Evolutionary conservation across 2,888 invertebrate species (phyloP).

Genomic region (Chaetogeoica ovagalla): DNA sequence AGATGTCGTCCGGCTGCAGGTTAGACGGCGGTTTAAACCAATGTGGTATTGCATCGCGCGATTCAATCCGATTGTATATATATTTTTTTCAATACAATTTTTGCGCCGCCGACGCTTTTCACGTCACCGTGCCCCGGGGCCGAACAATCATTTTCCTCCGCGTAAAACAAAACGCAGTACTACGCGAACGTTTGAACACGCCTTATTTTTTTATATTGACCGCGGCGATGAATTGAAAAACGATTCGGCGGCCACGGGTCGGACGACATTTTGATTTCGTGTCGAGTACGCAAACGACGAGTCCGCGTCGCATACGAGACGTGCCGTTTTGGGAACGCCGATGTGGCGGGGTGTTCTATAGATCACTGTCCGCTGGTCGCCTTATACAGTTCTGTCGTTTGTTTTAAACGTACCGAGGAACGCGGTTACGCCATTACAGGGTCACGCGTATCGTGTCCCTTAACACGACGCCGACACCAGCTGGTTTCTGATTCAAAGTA

Average conservation of each 20-base stretch:
- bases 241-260: neutral
- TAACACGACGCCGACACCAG: too few species aligned
- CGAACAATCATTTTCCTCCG: neutral
- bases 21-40: too few species aligned
- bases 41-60: too few species aligned
- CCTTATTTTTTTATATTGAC: too few species aligned
- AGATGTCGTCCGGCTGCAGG: too few species aligned
- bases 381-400: neutral
- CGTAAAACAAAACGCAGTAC: too few species aligned
- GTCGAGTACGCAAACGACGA: slow-evolving; percentile 1
- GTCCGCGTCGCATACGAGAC: neutral
- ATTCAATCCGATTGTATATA: too few species aligned
- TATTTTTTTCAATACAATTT: neutral
- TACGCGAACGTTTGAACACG: neutral
- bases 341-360: too few species aligned
- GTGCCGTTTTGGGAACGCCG: neutral
- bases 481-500: too few species aligned
- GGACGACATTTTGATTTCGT: slow-evolving; percentile 26
- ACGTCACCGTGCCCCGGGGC: too few species aligned
- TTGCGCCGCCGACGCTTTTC: neutral
- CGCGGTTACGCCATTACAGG: neutral
- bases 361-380: neutral
- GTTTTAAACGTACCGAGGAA: neutral
- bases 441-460: neutral
- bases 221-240: too few species aligned